Conservation (phyloP, 2,888 invertebrate species). For the Linnaemya vulpina region DNA sequence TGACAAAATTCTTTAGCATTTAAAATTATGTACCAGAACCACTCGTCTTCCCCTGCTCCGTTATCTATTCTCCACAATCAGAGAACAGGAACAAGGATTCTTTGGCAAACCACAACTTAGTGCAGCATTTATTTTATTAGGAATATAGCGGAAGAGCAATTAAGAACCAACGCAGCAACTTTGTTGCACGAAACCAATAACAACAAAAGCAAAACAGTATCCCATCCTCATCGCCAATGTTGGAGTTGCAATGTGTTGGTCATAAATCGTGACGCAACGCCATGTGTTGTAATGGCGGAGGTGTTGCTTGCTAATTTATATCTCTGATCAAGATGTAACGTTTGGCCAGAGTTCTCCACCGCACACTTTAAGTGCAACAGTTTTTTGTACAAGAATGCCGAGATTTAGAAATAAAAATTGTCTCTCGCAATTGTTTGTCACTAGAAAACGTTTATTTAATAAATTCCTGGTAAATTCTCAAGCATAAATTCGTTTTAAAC, state of each 20-base stretch:
- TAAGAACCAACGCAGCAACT: background rate
- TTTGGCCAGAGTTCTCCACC: background rate
- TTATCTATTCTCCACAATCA: background rate
- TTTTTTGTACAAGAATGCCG: background rate
- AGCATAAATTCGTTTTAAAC: background rate
- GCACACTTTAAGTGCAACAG: background rate
- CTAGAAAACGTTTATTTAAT: background rate
- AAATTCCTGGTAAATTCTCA: background rate
- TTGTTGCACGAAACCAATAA: conserved; percentile 22
- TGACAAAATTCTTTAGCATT: conserved; percentile 4
- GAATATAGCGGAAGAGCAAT: conserved; percentile 19
- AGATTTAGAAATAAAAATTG: background rate
- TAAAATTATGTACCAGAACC: conserved; percentile 15
- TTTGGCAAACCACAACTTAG: background rate
- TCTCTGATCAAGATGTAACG: background rate
- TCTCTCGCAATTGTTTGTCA: background rate
- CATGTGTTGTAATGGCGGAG: background rate
- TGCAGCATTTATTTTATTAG: conserved; percentile 3
- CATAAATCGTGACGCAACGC: conserved; percentile 18
- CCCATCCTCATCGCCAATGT: background rate
- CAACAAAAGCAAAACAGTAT: conserved; percentile 18
- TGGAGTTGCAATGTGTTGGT: conserved; percentile 5
- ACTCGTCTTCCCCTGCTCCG: background rate
- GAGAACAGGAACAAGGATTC: background rate
- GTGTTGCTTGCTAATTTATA: background rate